Percentiles rank a stretch among this genome's conserved stretches.
These are phyloP conservation scores for Coronaproctus castanopsis DNA, from an alignment of 2,888 invertebrate genomes.

Conservation along the genomic window DNA sequence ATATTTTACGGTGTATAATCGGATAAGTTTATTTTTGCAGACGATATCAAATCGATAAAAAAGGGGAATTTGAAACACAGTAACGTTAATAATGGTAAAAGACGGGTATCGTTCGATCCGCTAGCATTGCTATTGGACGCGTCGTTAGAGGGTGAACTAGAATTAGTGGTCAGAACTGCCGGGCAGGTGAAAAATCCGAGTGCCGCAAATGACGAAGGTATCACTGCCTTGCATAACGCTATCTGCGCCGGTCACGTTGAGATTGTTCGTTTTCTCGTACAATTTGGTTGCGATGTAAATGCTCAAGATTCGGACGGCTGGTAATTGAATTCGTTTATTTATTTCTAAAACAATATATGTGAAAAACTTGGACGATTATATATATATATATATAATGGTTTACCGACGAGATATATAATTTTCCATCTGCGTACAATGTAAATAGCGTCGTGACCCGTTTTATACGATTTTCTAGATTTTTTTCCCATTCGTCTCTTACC, in stretches of 20 bases:
- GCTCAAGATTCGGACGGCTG: conserved; percentile 97
- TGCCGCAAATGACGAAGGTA: conserved; percentile 96
- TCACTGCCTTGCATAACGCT: conserved; percentile 96
- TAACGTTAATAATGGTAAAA: conserved; percentile 20
- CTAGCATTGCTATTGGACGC: conserved; percentile 88
- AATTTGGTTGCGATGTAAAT: conserved; percentile 96
- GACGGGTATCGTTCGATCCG: conserved; percentile 93
- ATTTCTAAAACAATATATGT: not conserved
- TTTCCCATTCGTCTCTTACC: too few relatives aligned
- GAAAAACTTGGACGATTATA: too few relatives aligned
- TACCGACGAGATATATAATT: too few relatives aligned
- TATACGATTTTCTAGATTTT: too few relatives aligned
- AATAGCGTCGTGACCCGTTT: too few relatives aligned
- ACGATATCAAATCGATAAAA: conserved; percentile 26
- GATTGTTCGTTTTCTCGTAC: conserved; percentile 91
- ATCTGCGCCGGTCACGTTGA: conserved; percentile 98
- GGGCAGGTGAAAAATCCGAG: conserved; percentile 80
- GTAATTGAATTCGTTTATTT: conserved; percentile 28
- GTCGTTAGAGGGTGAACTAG: conserved; percentile 91
- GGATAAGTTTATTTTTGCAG: too few relatives aligned
- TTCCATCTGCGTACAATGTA: too few relatives aligned
- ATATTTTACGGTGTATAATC: too few relatives aligned
- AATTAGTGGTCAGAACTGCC: conserved; percentile 87
- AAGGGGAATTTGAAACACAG: conserved; percentile 54
- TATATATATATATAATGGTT: too few relatives aligned